A percentile compares a stretch with the other conserved stretches of the same genome.
phyloP scores from a whole-genome alignment of 1,140 invertebrate species.

The Cotesia vestalis region DNA sequence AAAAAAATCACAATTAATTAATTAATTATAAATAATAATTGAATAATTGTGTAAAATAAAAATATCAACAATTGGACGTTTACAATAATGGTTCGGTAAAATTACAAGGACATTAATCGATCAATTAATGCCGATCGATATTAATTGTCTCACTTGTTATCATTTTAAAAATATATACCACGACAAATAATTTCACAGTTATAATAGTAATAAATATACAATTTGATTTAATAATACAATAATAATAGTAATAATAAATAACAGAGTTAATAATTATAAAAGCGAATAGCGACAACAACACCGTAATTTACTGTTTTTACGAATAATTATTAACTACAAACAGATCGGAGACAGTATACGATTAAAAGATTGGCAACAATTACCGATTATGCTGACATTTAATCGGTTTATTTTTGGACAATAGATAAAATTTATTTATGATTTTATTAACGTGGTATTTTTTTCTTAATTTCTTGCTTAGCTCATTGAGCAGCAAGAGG shows the following conservation, averaged over 20 bases:
- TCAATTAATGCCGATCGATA: constrained; percentile 41
- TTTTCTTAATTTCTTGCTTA: constrained; percentile 15
- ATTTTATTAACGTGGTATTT: constrained; percentile 30
- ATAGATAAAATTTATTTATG: constrained; percentile 36
- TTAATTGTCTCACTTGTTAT: constrained; percentile 22
- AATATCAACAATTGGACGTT: constrained; percentile 44
- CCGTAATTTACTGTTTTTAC: constrained; percentile 21
- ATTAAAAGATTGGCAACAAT: constrained; percentile 17
- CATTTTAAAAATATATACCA: constrained; percentile 18
- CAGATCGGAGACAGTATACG: constrained; percentile 13
- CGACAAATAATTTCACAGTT: constrained; percentile 35
- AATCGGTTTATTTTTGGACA: constrained; percentile 5
- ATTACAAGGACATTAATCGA: constrained; percentile 47
- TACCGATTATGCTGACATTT: not conserved
- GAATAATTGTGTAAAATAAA: not conserved
- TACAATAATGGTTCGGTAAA: constrained; percentile 46
- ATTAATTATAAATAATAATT: not conserved
- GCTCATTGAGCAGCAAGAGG: not conserved
- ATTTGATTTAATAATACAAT: constrained; percentile 26
- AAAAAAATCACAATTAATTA: too few species aligned
- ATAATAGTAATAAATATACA: constrained; percentile 47
- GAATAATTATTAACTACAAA: constrained; percentile 1
- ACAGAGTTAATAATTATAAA: constrained; percentile 41
- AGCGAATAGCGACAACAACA: constrained; percentile 35
- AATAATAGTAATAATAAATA: constrained; percentile 46